Evolutionary conservation across 2,888 invertebrate genomes (phyloP).

Genomic region (Trissolcus brochymenae): DNA sequence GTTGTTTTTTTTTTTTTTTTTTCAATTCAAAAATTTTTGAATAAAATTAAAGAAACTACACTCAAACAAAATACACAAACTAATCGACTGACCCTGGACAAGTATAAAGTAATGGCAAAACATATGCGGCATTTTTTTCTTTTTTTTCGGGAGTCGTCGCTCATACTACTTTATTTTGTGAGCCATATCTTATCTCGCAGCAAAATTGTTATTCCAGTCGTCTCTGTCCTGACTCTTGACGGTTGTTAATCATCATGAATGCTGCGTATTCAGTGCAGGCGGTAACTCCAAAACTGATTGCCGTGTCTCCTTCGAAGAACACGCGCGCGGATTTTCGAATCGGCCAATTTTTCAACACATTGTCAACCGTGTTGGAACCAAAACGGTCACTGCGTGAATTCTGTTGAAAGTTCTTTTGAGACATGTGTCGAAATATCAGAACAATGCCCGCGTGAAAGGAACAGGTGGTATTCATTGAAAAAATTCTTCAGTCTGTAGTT

Average conservation of each 20-base stretch:
- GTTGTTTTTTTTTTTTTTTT: too few relatives aligned
- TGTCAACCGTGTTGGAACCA: constrained; percentile 47
- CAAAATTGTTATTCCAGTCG: constrained; percentile 55
- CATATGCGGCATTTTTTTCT: constrained; percentile 17
- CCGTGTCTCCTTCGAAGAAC: constrained; percentile 47
- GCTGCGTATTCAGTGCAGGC: constrained; percentile 57
- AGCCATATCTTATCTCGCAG: constrained; percentile 32
- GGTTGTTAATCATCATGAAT: constrained; percentile 56
- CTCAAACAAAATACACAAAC: too few relatives aligned
- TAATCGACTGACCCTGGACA: too few relatives aligned
- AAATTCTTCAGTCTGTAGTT: not conserved
- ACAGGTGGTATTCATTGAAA: constrained; percentile 57
- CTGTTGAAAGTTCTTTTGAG: constrained; percentile 61
- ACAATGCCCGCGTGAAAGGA: constrained; percentile 57
- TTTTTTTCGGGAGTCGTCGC: constrained; percentile 38
- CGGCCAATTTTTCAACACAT: constrained; percentile 61
- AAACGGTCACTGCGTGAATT: constrained; percentile 59
- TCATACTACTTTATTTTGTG: constrained; percentile 39
- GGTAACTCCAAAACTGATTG: constrained; percentile 56
- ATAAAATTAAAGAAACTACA: too few relatives aligned
- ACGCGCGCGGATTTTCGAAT: constrained; percentile 57
- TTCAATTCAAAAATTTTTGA: too few relatives aligned
- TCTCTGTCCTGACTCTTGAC: constrained; percentile 50
- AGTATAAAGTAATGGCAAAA: not conserved
- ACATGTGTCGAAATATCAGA: constrained; percentile 66